Conservation (phyloP, 2,113 vertebrate species). For the Promerops cafer region DNA sequence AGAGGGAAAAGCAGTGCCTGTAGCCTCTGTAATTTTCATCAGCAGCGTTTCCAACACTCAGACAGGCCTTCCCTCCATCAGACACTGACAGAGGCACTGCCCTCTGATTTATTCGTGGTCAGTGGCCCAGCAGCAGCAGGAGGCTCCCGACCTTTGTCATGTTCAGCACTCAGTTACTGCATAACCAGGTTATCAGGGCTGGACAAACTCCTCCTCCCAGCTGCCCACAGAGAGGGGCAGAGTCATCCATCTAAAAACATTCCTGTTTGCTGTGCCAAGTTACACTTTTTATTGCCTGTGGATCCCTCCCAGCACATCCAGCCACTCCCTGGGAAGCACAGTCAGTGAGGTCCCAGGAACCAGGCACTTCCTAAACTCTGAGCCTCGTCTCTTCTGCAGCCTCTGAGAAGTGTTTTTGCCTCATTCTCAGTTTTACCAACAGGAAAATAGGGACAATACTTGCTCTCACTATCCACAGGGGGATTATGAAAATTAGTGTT, state of each 20-base stretch:
- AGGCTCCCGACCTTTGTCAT: background rate
- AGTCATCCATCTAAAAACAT: rapidly evolving
- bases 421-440: background rate
- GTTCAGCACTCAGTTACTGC: background rate
- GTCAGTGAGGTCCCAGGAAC: background rate
- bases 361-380: background rate
- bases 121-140: background rate
- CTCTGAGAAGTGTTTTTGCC: background rate
- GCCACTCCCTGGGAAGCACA: rapidly evolving
- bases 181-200: background rate
- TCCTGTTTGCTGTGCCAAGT: background rate
- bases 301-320: background rate
- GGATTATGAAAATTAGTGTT: background rate
- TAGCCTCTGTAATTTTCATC: rapidly evolving
- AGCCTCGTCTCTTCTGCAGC: background rate
- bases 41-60: rapidly evolving
- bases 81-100: rapidly evolving
- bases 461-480: background rate
- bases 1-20: background rate
- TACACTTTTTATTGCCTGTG: background rate
- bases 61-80: background rate
- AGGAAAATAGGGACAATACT: background rate
- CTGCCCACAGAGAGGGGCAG: background rate
- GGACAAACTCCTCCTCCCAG: background rate
- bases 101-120: rapidly evolving